Base-by-base conservation (phyloP, 2,888 invertebrate genomes). In the Caenorhabditis macrosperma region DNA sequence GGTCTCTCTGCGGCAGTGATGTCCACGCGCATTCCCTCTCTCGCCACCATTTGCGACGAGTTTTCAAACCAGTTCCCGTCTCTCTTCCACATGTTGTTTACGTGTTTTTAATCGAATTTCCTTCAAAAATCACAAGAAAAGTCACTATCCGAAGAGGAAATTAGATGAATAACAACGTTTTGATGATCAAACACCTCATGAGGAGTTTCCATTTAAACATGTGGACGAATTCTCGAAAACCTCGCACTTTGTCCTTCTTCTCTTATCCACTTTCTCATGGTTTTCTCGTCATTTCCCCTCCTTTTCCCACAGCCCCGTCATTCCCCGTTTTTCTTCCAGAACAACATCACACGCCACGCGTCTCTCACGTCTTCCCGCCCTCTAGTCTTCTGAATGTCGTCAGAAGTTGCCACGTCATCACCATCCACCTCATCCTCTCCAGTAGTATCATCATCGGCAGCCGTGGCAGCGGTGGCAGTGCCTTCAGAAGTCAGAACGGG, bases 351-450 rank as follows among this genome's bases (percentile, higher is more conserved):
- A 30, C 61, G 46, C 63, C 57, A 5, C n/a, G 46, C 57, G 63
- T 72, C 72, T 24, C 46, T n/a, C 28, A 38, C 48, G 20, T 30
- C 52, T 38, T 0, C 57, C 26, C 28, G 28, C 48, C 59, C 41
- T n/a, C 41, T 9, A 57, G 41, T 35, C 64, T 74, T 74, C 74
- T 74, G 74, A 66, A 74, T 74, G 74, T 74, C 74, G 74, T 74
- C 74, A 59, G 74, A 57, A 64, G 74, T 72, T 44, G 55, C 35
- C 71, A 52, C 61, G 35, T 15, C 3, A 63, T 54, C 44, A 55
- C 74, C 57, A 74, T 50, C 74, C 55, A 64, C 74, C 20, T 52
- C 30, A 9, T 7, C 52, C 12, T n/a, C 28, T 24, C n/a, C 52
- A 50, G 22, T 22, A 24, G 22, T 15, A 30, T 30, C 54, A 17